These are phyloP conservation scores for Papilio dardanus DNA, from an alignment of 1,140 invertebrate genomes.

Conservation along the genomic window DNA sequence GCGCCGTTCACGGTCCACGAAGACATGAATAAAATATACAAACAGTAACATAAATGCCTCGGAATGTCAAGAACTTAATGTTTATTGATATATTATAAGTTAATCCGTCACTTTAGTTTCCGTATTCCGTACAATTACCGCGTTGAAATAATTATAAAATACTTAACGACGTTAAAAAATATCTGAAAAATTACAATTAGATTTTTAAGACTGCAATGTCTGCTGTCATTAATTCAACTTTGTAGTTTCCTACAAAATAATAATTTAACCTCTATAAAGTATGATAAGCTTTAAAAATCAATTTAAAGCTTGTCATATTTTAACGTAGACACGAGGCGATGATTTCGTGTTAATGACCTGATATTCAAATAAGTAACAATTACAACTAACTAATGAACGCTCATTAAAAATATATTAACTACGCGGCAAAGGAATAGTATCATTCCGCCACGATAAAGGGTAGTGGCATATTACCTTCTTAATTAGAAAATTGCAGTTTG, in stretches of 20 bases:
- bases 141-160: not conserved
- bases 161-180: not conserved
- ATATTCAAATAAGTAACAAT: constrained; percentile 11
- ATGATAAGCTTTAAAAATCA: not conserved
- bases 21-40: constrained; percentile 35
- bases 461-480: constrained; percentile 25
- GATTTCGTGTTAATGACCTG: not conserved
- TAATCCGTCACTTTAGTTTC: not conserved
- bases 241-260: not conserved
- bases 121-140: not conserved
- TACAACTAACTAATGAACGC: not conserved
- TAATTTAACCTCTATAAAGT: not conserved
- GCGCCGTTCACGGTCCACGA: not conserved
- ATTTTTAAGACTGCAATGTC: no score
- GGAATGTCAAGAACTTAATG: constrained; percentile 25
- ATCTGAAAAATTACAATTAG: no score
- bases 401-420: constrained; percentile 13
- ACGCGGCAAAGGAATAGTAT: not conserved
- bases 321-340: not conserved
- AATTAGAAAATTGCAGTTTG: constrained; percentile 37
- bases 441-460: not conserved
- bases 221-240: not conserved
- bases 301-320: no score
- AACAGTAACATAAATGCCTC: not conserved
- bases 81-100: constrained; percentile 15